Evolutionary conservation across 2,797 vertebrate genomes (phyloP).

Genomic region (Orientallactaga sibirica): DNA sequence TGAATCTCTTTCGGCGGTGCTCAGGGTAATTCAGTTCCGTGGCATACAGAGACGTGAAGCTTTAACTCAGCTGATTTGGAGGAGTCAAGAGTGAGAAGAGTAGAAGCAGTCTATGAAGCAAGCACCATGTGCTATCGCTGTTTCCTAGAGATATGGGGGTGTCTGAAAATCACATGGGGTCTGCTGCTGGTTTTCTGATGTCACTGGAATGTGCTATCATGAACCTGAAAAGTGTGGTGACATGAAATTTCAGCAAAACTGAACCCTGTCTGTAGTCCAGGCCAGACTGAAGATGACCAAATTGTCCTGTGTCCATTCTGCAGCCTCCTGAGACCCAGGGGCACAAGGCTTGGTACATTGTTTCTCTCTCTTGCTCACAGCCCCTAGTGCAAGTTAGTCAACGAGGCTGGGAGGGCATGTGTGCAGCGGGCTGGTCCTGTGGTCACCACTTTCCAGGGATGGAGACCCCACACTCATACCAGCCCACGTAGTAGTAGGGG

Average conservation of each 20-base stretch:
- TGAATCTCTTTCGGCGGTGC: constrained; percentile 72
- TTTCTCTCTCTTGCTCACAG: constrained; percentile 86
- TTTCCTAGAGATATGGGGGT: constrained; percentile 80
- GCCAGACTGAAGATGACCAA: constrained; percentile 76
- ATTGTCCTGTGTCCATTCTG: constrained; percentile 41
- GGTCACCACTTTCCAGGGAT: constrained; percentile 99
- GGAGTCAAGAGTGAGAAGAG: constrained; percentile 66
- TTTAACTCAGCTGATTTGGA: constrained; percentile 36
- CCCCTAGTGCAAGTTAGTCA: constrained; percentile 67
- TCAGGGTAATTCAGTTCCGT: constrained; percentile 73
- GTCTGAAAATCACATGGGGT: constrained; percentile 72
- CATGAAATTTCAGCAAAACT: constrained; percentile 69
- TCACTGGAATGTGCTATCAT: neutral
- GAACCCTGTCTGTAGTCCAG: constrained; percentile 74
- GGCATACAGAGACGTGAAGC: constrained; percentile 64
- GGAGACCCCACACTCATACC: constrained; percentile 98
- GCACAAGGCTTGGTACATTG: constrained; percentile 78
- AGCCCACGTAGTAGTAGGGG: constrained; percentile 95
- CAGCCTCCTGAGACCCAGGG: constrained; percentile 73
- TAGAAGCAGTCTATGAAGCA: constrained; percentile 84
- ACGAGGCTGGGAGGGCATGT: constrained; percentile 23
- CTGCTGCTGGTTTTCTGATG: constrained; percentile 9
- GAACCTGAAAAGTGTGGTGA: constrained; percentile 47
- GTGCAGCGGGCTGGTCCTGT: constrained; percentile 52
- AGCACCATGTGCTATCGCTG: constrained; percentile 84